These are phyloP conservation scores for Urechis unicinctus DNA, from an alignment of 2,888 invertebrate species.

Conservation along the genomic window DNA sequence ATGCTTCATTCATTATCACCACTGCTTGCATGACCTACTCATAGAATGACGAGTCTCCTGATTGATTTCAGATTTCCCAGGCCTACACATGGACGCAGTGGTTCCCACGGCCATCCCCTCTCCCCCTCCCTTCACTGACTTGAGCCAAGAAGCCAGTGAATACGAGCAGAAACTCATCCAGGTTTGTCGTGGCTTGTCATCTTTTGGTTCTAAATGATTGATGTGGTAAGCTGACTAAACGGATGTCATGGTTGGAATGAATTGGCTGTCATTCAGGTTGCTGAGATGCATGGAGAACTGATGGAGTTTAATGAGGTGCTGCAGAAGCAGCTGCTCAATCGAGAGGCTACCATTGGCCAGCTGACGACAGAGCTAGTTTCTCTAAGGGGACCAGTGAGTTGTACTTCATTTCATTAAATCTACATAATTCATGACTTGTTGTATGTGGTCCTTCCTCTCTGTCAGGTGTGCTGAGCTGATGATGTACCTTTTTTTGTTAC, in stretches of 20 bases:
- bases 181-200: slow-evolving; percentile 55
- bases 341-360: slow-evolving; percentile 59
- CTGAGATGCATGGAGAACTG: slow-evolving; percentile 89
- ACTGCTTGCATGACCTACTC: too few species aligned
- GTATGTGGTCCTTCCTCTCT: too few species aligned
- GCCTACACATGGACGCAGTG: slow-evolving; percentile 40
- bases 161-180: slow-evolving; percentile 82
- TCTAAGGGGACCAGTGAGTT: slow-evolving; percentile 59
- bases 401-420: too few species aligned
- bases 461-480: too few species aligned
- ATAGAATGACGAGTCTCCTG: not conserved
- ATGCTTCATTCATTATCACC: too few species aligned
- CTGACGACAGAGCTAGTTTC: slow-evolving; percentile 62
- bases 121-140: slow-evolving; percentile 42
- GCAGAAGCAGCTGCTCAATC: slow-evolving; percentile 64
- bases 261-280: too few species aligned
- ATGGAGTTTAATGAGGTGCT: slow-evolving; percentile 85
- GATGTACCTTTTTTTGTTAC: too few species aligned
- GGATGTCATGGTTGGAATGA: too few species aligned
- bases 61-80: slow-evolving; percentile 19
- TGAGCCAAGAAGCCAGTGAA: slow-evolving; percentile 65
- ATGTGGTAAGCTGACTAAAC: too few species aligned
- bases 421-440: too few species aligned
- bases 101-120: slow-evolving; percentile 41
- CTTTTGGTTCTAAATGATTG: too few species aligned